phyloP scores from a whole-genome alignment of 2,888 invertebrate species.

The Petrolisthes cinctipes region DNA sequence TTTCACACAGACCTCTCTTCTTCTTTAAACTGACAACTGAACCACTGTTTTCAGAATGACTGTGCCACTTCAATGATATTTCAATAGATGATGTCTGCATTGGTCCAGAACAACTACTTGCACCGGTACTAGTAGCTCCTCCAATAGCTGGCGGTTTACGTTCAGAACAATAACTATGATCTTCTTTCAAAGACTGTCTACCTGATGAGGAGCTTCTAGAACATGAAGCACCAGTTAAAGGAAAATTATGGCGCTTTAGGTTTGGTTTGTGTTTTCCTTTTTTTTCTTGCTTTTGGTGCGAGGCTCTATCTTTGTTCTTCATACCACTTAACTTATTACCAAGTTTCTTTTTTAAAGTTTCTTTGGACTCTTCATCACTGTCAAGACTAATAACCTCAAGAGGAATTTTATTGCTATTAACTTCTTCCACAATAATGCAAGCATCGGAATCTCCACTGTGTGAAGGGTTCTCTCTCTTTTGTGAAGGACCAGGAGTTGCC shows the following conservation, averaged over 20 bases:
- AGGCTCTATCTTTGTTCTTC: neutral
- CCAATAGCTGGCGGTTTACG: neutral
- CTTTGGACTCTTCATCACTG: conserved; percentile 31
- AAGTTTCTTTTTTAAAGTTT: conserved; percentile 41
- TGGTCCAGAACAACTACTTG: neutral
- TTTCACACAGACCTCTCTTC: neutral
- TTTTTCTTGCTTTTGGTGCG: conserved; percentile 11
- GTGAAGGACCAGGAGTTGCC: neutral
- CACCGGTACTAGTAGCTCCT: conserved; percentile 1
- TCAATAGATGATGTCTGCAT: conserved; percentile 30
- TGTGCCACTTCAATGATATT: conserved; percentile 19
- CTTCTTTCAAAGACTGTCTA: conserved; percentile 8
- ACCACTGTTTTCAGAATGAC: conserved; percentile 14
- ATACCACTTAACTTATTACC: conserved; percentile 1
- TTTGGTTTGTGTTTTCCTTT: conserved; percentile 30
- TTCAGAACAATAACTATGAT: conserved; percentile 55
- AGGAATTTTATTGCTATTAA: conserved; percentile 41
- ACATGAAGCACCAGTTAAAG: neutral
- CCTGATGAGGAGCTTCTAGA: neutral
- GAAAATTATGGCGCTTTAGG: conserved; percentile 41
- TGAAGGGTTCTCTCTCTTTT: conserved; percentile 26
- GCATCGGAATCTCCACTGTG: conserved; percentile 54
- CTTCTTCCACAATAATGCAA: conserved; percentile 53
- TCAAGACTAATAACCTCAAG: conserved; percentile 56
- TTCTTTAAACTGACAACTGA: conserved; percentile 21